Conservation (phyloP, 2,113 vertebrate species). For the Nibea albiflora region DNA sequence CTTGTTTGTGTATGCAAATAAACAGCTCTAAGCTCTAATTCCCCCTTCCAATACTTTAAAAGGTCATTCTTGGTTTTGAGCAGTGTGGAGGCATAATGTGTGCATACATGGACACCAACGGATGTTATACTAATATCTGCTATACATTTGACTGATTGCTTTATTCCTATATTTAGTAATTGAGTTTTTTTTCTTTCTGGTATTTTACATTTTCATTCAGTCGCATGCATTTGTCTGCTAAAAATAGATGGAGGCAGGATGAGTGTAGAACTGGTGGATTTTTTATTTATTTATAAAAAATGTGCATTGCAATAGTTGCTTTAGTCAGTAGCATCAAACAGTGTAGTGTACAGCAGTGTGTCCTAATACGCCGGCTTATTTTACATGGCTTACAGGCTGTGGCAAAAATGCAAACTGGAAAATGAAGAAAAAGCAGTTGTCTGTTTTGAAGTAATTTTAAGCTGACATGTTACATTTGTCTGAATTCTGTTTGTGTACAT, state of each 20-base stretch:
- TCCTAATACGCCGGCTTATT: background rate
- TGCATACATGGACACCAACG: constrained; percentile 19
- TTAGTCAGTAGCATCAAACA: background rate
- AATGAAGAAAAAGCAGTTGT: background rate
- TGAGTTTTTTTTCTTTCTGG: background rate
- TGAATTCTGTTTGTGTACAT: background rate
- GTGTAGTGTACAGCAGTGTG: background rate
- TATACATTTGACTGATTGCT: constrained; percentile 2
- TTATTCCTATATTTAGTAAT: constrained; percentile 1
- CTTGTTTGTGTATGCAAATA: constrained; percentile 78
- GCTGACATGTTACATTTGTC: background rate
- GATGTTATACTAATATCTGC: constrained; percentile 31
- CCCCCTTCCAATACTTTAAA: constrained; percentile 60
- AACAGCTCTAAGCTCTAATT: constrained; percentile 70
- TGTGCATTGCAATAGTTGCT: background rate
- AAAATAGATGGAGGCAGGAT: background rate
- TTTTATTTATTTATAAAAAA: no score
- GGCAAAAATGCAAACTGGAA: background rate
- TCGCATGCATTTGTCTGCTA: background rate
- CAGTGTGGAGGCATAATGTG: constrained; percentile 30
- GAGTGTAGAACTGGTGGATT: background rate
- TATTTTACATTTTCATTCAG: background rate
- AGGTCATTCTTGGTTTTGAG: constrained; percentile 70
- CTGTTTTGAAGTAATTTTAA: background rate
- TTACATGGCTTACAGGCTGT: background rate